Percentiles rank a stretch among this genome's conserved stretches.
These are phyloP conservation scores for Philereme vetulata DNA, from an alignment of 2,888 invertebrate genomes.

Conservation along the genomic window DNA sequence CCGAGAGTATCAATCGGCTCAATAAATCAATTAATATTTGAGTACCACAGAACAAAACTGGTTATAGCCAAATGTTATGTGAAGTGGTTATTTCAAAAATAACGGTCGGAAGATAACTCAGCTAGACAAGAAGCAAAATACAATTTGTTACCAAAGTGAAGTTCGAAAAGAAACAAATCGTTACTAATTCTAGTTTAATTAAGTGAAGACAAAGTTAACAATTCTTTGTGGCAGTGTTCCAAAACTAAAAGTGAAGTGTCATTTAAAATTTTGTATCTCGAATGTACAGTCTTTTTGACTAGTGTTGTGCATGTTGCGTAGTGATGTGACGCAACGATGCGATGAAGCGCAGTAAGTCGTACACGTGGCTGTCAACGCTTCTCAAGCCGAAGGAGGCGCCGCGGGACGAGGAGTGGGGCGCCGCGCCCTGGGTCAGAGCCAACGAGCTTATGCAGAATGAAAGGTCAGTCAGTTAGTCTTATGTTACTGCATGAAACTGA, in stretches of 20 bases:
- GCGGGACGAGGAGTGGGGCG: slow-evolving; percentile 69
- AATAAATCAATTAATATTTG: slow-evolving; percentile 20
- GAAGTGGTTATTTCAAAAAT: no score
- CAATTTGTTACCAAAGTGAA: neutral
- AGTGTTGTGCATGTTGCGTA: slow-evolving; percentile 28
- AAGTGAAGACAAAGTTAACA: no score
- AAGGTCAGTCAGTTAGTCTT: slow-evolving; percentile 57
- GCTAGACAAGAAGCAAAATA: no score
- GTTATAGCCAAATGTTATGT: neutral
- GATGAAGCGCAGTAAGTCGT: slow-evolving; percentile 79
- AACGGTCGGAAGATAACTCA: no score
- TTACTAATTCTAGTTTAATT: no score
- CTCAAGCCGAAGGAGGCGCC: slow-evolving; percentile 56
- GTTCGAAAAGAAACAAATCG: neutral
- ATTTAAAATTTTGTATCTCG: neutral
- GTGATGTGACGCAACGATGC: slow-evolving; percentile 38
- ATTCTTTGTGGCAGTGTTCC: neutral
- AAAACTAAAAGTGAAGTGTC: slow-evolving; percentile 3
- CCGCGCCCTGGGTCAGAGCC: slow-evolving; percentile 69
- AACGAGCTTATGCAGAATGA: slow-evolving; percentile 62
- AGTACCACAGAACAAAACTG: slow-evolving; percentile 6
- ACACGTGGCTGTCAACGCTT: slow-evolving; percentile 78
- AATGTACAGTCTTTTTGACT: neutral
- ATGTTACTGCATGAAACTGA: no score
- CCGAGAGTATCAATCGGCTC: slow-evolving; percentile 32